A percentile compares a stretch with the other conserved stretches of the same genome.
Evolutionary conservation across 1,140 invertebrate species (phyloP).

Genomic region (Parapsyche elsis): DNA sequence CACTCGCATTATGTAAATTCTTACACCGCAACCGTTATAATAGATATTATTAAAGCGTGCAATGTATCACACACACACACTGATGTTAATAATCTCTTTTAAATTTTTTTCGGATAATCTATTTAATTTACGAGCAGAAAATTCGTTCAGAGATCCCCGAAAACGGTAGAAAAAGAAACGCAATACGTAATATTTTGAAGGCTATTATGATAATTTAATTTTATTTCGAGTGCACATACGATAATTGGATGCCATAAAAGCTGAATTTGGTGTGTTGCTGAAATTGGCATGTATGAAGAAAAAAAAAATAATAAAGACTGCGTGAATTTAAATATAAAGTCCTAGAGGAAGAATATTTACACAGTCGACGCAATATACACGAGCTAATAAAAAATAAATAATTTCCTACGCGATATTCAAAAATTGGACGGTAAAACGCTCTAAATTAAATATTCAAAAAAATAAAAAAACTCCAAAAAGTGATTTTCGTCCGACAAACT

Average conservation of each 20-base stretch:
- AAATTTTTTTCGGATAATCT: too few relatives aligned
- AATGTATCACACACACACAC: neutral
- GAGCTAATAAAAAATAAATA: constrained; percentile 1
- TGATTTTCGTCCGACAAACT: neutral
- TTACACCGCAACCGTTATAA: neutral
- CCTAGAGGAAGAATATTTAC: neutral
- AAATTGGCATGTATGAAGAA: constrained; percentile 19
- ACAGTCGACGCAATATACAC: neutral
- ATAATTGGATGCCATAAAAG: constrained; percentile 39
- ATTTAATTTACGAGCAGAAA: too few relatives aligned
- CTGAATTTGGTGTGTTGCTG: constrained; percentile 22
- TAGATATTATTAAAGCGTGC: neutral
- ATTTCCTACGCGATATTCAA: neutral
- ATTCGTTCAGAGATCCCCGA: neutral
- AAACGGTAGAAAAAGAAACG: constrained; percentile 22
- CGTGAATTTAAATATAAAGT: constrained; percentile 17
- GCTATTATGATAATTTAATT: constrained; percentile 41
- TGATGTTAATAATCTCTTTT: too few relatives aligned
- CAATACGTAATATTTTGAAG: constrained; percentile 24
- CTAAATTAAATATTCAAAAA: neutral
- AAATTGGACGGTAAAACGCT: too few relatives aligned
- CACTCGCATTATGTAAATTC: neutral
- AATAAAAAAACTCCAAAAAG: neutral
- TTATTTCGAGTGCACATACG: constrained; percentile 23
- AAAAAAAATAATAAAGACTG: constrained; percentile 10